A percentile compares a stretch with the other conserved stretches of the same genome.
phyloP scores from a whole-genome alignment of 2,888 invertebrate genomes.

The Schizotus pectinicornis region DNA sequence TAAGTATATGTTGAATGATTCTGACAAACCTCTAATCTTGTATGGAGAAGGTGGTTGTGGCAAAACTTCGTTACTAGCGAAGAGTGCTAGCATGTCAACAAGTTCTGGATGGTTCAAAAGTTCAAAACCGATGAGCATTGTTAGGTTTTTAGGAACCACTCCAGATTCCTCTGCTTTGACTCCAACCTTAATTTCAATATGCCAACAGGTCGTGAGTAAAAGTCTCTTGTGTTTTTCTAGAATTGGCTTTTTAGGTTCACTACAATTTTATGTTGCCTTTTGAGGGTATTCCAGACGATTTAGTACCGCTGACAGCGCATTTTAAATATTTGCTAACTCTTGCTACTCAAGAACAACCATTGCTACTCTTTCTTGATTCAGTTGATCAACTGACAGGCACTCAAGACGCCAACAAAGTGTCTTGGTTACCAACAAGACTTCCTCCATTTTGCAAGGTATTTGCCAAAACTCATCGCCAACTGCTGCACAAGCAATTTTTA shows the following conservation, averaged over 20 bases:
- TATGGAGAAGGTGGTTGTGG: slow-evolving; percentile 98
- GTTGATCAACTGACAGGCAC: slow-evolving; percentile 96
- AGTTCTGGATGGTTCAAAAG: slow-evolving; percentile 75
- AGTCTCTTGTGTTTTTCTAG: too few relatives aligned
- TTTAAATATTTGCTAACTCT: slow-evolving; percentile 91
- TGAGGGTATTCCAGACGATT: slow-evolving; percentile 93
- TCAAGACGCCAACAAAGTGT: slow-evolving; percentile 92
- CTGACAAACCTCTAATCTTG: slow-evolving; percentile 87
- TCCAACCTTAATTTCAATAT: slow-evolving; percentile 92
- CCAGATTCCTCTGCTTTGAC: slow-evolving; percentile 95
- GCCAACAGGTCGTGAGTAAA: slow-evolving; percentile 89
- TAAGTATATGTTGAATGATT: slow-evolving; percentile 81
- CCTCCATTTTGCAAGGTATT: slow-evolving; percentile 86
- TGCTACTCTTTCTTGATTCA: slow-evolving; percentile 92
- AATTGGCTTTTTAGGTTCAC: too few relatives aligned
- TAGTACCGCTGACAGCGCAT: slow-evolving; percentile 94
- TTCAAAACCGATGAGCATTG: slow-evolving; percentile 82
- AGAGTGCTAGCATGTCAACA: slow-evolving; percentile 81
- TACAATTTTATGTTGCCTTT: slow-evolving; percentile 91
- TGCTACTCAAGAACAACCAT: slow-evolving; percentile 82
- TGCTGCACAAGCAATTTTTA: slow-evolving; percentile 53
- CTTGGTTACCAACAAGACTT: slow-evolving; percentile 92
- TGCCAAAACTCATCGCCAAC: neutral
- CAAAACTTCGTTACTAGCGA: slow-evolving; percentile 94
- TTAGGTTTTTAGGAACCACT: slow-evolving; percentile 94